Evolutionary conservation across 2,797 vertebrate species (phyloP).

Genomic region (Hemitrygon akajei): DNA sequence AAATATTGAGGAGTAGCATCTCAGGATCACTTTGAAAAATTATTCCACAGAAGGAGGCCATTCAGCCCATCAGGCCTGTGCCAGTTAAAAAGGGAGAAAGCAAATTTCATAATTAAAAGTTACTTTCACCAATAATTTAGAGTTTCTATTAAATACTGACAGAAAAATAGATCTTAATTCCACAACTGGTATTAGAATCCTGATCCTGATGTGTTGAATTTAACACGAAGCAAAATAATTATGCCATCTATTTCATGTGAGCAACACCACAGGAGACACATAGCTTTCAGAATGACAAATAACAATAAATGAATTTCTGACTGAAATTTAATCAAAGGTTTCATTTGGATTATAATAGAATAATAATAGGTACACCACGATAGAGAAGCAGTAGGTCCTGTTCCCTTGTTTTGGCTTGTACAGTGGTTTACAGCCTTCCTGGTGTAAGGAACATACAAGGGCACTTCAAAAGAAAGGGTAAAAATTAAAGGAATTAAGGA

Average conservation of each 20-base stretch:
- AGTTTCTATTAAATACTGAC: background rate
- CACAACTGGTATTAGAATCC: background rate
- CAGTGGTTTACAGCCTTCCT: background rate
- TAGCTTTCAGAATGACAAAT: background rate
- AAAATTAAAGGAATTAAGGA: background rate
- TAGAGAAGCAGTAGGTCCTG: background rate
- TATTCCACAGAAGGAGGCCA: too few species aligned
- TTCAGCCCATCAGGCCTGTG: too few species aligned
- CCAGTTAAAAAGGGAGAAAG: background rate
- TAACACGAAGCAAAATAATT: background rate
- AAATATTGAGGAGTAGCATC: background rate
- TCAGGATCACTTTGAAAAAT: background rate
- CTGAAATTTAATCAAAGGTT: conserved; percentile 1
- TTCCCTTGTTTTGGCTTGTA: background rate
- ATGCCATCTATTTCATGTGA: background rate
- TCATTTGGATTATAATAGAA: background rate
- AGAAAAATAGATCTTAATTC: background rate
- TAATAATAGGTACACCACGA: background rate
- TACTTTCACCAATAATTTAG: background rate
- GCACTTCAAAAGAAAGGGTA: background rate
- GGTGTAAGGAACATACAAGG: background rate
- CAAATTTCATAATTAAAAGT: background rate
- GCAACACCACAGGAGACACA: background rate
- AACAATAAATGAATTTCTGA: background rate
- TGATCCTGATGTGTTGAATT: background rate